These are phyloP conservation scores for Cartodere bifasciata DNA, from an alignment of 2,888 invertebrate genomes.

Conservation along the genomic window DNA sequence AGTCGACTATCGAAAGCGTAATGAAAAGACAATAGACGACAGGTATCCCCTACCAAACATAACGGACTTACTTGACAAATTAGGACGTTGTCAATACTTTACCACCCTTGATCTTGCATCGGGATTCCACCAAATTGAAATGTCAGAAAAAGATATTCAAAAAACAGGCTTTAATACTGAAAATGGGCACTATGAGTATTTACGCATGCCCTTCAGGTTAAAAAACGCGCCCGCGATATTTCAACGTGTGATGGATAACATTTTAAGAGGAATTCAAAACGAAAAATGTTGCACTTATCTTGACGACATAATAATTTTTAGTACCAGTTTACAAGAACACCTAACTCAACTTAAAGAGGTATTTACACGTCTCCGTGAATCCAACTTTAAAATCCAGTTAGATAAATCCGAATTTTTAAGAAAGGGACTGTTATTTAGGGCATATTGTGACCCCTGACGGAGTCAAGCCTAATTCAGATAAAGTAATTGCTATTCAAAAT, in stretches of 20 bases:
- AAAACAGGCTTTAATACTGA: conserved; percentile 16
- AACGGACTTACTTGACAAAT: neutral
- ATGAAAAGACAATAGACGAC: conserved; percentile 21
- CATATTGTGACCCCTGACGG: conserved; percentile 27
- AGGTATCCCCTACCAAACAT: conserved; percentile 17
- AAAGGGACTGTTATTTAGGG: conserved; percentile 26
- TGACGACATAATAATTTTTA: conserved; percentile 23
- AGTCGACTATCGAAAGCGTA: conserved; percentile 21
- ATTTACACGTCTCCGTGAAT: conserved; percentile 14
- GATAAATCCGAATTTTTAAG: conserved; percentile 17
- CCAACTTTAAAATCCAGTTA: conserved; percentile 15
- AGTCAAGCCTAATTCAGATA: conserved; percentile 25
- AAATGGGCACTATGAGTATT: conserved; percentile 14
- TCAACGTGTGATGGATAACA: conserved; percentile 16
- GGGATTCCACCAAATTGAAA: conserved; percentile 16
- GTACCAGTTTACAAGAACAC: conserved; percentile 15
- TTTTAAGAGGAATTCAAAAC: conserved; percentile 11
- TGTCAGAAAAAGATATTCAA: conserved; percentile 11
- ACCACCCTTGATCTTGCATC: too few relatives aligned
- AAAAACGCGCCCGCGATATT: too few relatives aligned
- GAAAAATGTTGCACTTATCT: conserved; percentile 17
- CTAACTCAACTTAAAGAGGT: conserved; percentile 12
- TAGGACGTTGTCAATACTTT: conserved; percentile 12
- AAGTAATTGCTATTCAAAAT: too few relatives aligned
- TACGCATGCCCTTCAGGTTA: conserved; percentile 16